Evolutionary conservation across 2,797 vertebrate species (phyloP).

Genomic region (Buphagus erythrorhynchus): DNA sequence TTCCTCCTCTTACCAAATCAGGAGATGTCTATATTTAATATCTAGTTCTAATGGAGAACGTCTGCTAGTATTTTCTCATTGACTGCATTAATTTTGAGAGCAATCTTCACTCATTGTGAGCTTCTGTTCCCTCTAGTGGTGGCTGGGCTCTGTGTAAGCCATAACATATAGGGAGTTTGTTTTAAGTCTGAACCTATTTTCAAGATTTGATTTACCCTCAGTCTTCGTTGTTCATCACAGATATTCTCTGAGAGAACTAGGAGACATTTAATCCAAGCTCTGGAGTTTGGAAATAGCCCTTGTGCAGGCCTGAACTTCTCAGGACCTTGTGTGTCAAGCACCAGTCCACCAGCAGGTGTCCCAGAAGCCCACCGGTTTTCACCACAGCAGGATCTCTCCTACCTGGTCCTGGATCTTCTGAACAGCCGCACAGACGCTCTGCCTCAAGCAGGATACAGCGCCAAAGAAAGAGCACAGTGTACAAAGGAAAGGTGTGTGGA

Average conservation of each 20-base stretch:
- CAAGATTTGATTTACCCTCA: neutral
- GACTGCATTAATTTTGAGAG: neutral
- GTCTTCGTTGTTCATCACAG: neutral
- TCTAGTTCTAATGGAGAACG: neutral
- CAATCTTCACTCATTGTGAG: neutral
- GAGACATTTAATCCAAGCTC: neutral
- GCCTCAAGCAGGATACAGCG: neutral
- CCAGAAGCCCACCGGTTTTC: constrained; percentile 15
- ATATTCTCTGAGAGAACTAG: neutral
- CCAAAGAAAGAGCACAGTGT: neutral
- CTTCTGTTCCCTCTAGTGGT: constrained; percentile 68
- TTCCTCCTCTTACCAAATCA: neutral
- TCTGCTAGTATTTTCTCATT: neutral
- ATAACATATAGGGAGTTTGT: neutral
- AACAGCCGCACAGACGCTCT: neutral
- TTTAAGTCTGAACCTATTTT: neutral
- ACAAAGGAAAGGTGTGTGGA: neutral
- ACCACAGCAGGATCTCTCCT: neutral
- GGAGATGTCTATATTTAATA: neutral
- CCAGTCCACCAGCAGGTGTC: neutral
- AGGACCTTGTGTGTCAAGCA: neutral
- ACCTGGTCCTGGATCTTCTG: neutral
- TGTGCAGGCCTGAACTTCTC: neutral
- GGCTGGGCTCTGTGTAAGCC: neutral
- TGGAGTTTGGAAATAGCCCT: neutral